A percentile compares a stretch with the other conserved stretches of the same genome.
Conservation (phyloP, 1,140 invertebrate genomes). For the Sycophila sp. region DNA sequence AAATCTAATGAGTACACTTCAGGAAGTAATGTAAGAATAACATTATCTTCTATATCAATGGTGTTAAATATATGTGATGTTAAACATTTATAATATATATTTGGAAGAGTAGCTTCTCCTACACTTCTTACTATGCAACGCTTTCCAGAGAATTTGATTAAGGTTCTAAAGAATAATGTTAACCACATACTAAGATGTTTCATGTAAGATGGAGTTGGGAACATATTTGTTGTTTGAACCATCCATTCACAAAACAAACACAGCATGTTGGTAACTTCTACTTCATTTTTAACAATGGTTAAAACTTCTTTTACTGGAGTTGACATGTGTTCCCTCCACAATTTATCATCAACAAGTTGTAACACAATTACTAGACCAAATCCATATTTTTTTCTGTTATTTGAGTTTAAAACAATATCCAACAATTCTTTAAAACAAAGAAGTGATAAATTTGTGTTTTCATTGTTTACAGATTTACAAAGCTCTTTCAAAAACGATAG, state of each 20-base stretch:
- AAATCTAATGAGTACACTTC: background rate
- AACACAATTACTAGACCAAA: conserved; percentile 69
- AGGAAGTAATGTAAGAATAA: conserved; percentile 3
- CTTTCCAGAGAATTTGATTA: no score
- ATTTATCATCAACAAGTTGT: conserved; percentile 62
- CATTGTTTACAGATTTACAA: conserved; percentile 34
- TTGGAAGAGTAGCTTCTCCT: conserved; percentile 11
- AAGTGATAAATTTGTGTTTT: conserved; percentile 43
- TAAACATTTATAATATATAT: background rate
- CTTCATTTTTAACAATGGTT: conserved; percentile 42
- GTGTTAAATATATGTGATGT: conserved; percentile 10
- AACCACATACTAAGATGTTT: conserved; percentile 25
- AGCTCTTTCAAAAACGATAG: conserved; percentile 43
- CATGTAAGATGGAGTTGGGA: background rate
- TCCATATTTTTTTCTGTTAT: conserved; percentile 55
- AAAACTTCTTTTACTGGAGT: conserved; percentile 62
- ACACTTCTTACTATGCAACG: conserved; percentile 27
- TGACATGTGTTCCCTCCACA: conserved; percentile 59
- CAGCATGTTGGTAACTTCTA: conserved; percentile 40
- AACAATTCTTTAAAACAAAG: conserved; percentile 55
- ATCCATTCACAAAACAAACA: conserved; percentile 23
- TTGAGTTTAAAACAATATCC: conserved; percentile 53
- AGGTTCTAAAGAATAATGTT: conserved; percentile 24
- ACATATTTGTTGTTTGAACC: no score
- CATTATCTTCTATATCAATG: background rate